phyloP scores from a whole-genome alignment of 1,140 invertebrate species.

The Cataglyphis hispanica region DNA sequence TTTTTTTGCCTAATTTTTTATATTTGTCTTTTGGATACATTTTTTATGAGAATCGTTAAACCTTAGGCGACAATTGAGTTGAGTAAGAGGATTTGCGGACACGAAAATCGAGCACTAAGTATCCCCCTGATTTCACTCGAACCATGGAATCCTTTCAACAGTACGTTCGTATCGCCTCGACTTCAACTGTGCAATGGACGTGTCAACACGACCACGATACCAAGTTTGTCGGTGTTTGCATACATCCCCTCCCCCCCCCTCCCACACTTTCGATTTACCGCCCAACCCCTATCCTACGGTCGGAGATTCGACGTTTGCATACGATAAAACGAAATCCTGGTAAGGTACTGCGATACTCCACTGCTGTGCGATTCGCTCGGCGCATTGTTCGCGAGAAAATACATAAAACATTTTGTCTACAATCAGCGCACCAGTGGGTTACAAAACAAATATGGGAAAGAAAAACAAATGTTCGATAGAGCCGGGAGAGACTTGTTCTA shows the following conservation, averaged over 20 bases:
- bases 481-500: neutral
- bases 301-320: conserved; percentile 23
- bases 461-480: neutral
- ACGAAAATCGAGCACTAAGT: conserved; percentile 19
- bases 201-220: conserved; percentile 63
- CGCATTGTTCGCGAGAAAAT: conserved; percentile 17
- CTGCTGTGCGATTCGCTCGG: neutral
- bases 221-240: conserved; percentile 40
- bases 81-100: conserved; percentile 7
- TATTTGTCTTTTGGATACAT: neutral
- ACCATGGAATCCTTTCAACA: conserved; percentile 44
- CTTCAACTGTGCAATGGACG: conserved; percentile 39
- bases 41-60: neutral
- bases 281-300: neutral
- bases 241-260: too few species aligned
- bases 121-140: neutral
- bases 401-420: conserved; percentile 56
- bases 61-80: neutral
- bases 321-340: conserved; percentile 5
- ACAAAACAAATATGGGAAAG: conserved; percentile 10
- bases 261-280: conserved; percentile 19
- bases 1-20: neutral
- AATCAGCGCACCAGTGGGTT: neutral
- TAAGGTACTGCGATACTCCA: neutral
- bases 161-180: conserved; percentile 25